Percentiles rank a stretch among this genome's conserved stretches.
Evolutionary conservation across 2,797 vertebrate genomes (phyloP).

Genomic region (Rhyacichthys aspro): DNA sequence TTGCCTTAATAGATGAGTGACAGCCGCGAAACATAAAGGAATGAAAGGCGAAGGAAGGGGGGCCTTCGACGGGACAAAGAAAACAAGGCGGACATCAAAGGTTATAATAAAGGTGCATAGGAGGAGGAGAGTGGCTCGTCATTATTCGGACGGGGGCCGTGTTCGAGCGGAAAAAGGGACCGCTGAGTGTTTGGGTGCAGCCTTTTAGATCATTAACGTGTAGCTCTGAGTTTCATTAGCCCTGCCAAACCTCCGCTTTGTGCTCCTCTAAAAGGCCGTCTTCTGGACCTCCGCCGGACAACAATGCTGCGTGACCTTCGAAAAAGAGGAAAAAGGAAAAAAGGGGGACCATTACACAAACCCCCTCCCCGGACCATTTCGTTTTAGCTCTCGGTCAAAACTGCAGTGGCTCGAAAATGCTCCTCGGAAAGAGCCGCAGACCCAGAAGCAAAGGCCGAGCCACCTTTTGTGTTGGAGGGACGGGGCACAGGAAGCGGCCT

Average conservation of each 20-base stretch:
- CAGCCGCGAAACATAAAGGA: slow-evolving; percentile 64
- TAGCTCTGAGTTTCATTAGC: slow-evolving; percentile 87
- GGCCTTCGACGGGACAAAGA: slow-evolving; percentile 51
- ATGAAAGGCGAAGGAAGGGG: slow-evolving; percentile 67
- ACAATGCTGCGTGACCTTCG: slow-evolving; percentile 84
- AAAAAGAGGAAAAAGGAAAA: slow-evolving; percentile 14
- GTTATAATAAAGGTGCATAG: slow-evolving; percentile 54
- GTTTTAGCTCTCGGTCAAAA: slow-evolving; percentile 63
- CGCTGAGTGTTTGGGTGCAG: slow-evolving; percentile 71
- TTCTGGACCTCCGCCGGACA: slow-evolving; percentile 82
- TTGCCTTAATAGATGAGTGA: slow-evolving; percentile 73
- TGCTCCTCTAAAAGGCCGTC: slow-evolving; percentile 81
- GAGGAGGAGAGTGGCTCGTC: slow-evolving; percentile 63
- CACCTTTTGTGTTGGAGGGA: slow-evolving; percentile 82
- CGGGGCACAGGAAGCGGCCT: slow-evolving; percentile 88
- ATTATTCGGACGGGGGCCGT: slow-evolving; percentile 65
- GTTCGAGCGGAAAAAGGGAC: slow-evolving; percentile 58
- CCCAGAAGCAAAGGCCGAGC: slow-evolving; percentile 65
- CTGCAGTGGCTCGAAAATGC: slow-evolving; percentile 79
- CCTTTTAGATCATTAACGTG: slow-evolving; percentile 93
- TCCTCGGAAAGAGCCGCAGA: slow-evolving; percentile 67
- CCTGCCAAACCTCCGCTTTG: slow-evolving; percentile 87
- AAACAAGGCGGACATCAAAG: slow-evolving; percentile 70
- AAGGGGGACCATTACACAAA: slow-evolving; percentile 80
- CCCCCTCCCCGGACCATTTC: slow-evolving; percentile 69